Percentiles rank a stretch among this genome's conserved stretches.
Evolutionary conservation across 1,140 invertebrate genomes (phyloP).

Genomic region (Polyergus mexicanus): DNA sequence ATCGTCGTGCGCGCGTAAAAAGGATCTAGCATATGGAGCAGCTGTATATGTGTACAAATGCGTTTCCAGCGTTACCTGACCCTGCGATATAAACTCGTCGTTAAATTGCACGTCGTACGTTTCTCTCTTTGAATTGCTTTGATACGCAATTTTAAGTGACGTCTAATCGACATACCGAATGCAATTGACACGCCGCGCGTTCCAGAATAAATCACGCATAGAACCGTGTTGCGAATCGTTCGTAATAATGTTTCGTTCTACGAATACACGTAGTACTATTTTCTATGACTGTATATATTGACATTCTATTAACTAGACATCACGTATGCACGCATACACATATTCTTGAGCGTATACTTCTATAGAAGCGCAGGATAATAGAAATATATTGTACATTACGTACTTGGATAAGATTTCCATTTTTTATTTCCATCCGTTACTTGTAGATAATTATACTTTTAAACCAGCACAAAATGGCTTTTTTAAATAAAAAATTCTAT

Average conservation of each 20-base stretch:
- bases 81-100: slow-evolving; percentile 21
- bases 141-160: slow-evolving; percentile 29
- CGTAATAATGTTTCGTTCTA: not conserved
- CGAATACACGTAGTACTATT: not conserved
- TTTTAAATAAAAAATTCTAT: slow-evolving; percentile 19
- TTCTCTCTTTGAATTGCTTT: slow-evolving; percentile 23
- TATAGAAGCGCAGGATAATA: not conserved
- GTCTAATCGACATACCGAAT: slow-evolving; percentile 10
- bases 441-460: not conserved
- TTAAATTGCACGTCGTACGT: not conserved
- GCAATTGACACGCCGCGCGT: not conserved
- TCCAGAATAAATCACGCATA: slow-evolving; percentile 1
- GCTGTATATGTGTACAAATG: not conserved
- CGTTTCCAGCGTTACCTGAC: slow-evolving; percentile 17
- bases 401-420: not conserved
- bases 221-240: not conserved
- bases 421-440: not conserved
- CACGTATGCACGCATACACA: not conserved
- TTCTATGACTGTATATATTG: not conserved
- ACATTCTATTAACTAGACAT: not conserved
- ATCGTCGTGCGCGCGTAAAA: not conserved
- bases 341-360: not conserved
- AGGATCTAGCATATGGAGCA: not conserved
- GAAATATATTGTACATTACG: not conserved
- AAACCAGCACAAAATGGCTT: not conserved